Evolutionary conservation across 2,888 invertebrate species (phyloP), one percentile per base, ranked within the genome.

Genomic region (Operophtera brumata): DNA sequence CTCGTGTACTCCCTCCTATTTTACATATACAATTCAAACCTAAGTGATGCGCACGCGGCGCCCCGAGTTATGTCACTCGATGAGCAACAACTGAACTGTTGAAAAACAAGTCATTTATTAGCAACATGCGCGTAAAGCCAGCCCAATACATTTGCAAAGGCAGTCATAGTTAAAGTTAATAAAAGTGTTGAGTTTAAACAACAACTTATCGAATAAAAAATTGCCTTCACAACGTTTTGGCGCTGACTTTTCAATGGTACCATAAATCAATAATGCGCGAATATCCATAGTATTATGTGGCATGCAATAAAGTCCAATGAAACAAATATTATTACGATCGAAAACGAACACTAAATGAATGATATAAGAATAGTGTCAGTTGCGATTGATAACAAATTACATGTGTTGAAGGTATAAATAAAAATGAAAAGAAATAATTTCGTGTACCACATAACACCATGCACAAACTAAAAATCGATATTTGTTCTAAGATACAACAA

Each of bases 31-130:
- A 90, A 90, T 85, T 88, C 87, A 89, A 90, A 89, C 88, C 88
- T 89, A 89, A 86, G 88, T 84, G 87, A 81, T 78, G 87, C 86
- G 88, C 89, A 88, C 90, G 86, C 88, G 75, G 89, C 88, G 89
- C 90, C 85, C 84, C 85, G 84, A 88, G 84, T 88, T 82, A 81
- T 88, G 83, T 90, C 89, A 90, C 89, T 90, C 88, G 84, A 82
- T 84, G 90, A 83, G 89, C 82, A 88, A 90, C 85, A 88, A 89
- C 84, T 84, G 87, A 85, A 85, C 89, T 90, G 90, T 90, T 82
- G 90, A 90, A 90, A 90, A 89, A 90, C 87, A 90, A 90, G 90
- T 90, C 72, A 88, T 88, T 89, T 82, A 90, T 90, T 90, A 90
- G 89, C 89, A 84, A 88, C 88, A 89, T 90, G 89, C 87, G 86